Evolutionary conservation across 2,797 vertebrate genomes (phyloP).

Genomic region (Pantherophis alleghaniensis): DNA sequence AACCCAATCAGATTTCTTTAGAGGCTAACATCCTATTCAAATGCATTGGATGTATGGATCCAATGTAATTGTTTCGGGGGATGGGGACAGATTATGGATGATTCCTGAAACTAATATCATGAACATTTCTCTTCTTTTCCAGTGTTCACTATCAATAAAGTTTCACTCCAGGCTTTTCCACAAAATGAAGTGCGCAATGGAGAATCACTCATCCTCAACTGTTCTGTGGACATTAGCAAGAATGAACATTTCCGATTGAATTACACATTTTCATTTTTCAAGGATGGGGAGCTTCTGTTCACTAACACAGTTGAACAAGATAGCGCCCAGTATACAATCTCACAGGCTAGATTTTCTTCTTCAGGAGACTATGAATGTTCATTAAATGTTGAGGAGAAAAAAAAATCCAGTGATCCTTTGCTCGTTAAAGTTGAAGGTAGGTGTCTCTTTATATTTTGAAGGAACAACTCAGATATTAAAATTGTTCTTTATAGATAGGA

Average conservation of each 20-base stretch:
- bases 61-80: background rate
- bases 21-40: background rate
- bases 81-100: background rate
- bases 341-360: slow-evolving; percentile 56
- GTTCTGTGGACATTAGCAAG: slow-evolving; percentile 69
- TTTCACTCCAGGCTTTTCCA: slow-evolving; percentile 61
- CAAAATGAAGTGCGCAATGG: slow-evolving; percentile 62
- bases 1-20: background rate
- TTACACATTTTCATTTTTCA: slow-evolving; percentile 64
- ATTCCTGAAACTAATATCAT: slow-evolving; percentile 21
- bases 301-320: slow-evolving; percentile 43
- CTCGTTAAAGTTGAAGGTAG: slow-evolving; percentile 64
- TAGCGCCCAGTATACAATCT: slow-evolving; percentile 46
- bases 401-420: slow-evolving; percentile 25
- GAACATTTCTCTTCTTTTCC: slow-evolving; percentile 15
- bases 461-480: background rate
- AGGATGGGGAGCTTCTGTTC: slow-evolving; percentile 53
- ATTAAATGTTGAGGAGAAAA: slow-evolving; percentile 58
- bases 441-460: slow-evolving; percentile 20
- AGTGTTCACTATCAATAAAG: slow-evolving; percentile 75
- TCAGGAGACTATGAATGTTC: slow-evolving; percentile 69
- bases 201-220: slow-evolving; percentile 60
- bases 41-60: background rate
- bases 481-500: background rate
- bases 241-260: slow-evolving; percentile 39